Evolutionary conservation across 2,113 vertebrate genomes (phyloP), one percentile per base, ranked within the genome.

Genomic region (Larimichthys polyactis): DNA sequence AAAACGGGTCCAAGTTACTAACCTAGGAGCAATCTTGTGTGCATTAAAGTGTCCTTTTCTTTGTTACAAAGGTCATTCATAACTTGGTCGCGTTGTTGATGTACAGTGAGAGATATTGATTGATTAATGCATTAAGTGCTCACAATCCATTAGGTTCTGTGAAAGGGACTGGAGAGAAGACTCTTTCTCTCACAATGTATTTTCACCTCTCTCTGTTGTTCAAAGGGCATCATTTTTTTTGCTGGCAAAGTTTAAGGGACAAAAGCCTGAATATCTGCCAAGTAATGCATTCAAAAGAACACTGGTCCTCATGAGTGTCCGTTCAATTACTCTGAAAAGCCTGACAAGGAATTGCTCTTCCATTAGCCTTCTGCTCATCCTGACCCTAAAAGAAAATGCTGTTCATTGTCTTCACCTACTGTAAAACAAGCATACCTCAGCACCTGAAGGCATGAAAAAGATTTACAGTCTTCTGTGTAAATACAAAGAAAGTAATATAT

Each of bases 51-150:
- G 97, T 97, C 97, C 97, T 96, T 96, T 97, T 97, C 36, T 97
- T 90, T 96, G 96, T 96, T 96, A 94, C 96, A 98, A 97, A 99
- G 98, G 98, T 99, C 98, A 96, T 98, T 98, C 97, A 98, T 99
- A 99, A 99, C 97, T 98, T 98, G 96, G 97, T 96, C 96, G 95
- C 89, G 84, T 96, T 83, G 95, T 96, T 98, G 97, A 97, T 98
- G 97, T 97, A 97, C 97, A 98, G 97, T 97, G 97, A 96, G 96
- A 96, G 97, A 97, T 99, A 99, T 99, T 99, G 98, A 99, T 99
- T 99, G 98, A 99, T 99, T 99, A 98, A 99, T 99, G 98, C 98
- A 99, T 98, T 97, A 99, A 98, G 98, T 99, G 97, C 98, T 97
- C 96, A 95, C 96, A 97, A 98, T 97, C 98, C 97, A 99, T 99